Conservation (phyloP, 2,113 vertebrate genomes). For the Carassius auratus region DNA sequence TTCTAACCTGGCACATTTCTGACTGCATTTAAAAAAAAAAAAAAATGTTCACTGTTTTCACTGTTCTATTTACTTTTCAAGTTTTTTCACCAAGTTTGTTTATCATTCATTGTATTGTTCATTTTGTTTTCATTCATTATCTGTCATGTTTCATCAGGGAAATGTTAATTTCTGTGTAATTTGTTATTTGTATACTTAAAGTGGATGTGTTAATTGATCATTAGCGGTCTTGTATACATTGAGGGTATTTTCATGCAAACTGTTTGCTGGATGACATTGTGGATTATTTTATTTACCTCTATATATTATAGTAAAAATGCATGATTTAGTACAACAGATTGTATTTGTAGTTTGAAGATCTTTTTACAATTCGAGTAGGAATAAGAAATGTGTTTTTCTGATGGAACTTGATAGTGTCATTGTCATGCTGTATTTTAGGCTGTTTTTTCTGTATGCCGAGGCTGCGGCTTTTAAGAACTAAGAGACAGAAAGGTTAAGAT, state of each 20-base stretch:
- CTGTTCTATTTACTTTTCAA: not conserved
- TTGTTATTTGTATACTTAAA: constrained; percentile 30
- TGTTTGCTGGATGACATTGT: not conserved
- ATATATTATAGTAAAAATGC: constrained; percentile 27
- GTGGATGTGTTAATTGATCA: constrained; percentile 35
- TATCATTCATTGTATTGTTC: not conserved
- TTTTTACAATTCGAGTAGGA: not conserved
- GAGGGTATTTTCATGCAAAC: not conserved
- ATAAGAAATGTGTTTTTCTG: not conserved
- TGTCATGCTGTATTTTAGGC: constrained; percentile 20
- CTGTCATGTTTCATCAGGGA: not conserved
- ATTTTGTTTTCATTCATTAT: constrained; percentile 2
- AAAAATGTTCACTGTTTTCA: not conserved
- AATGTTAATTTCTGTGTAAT: constrained; percentile 18
- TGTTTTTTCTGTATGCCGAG: constrained; percentile 9
- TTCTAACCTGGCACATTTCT: not conserved
- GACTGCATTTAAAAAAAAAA: not conserved
- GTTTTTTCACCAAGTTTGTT: not conserved
- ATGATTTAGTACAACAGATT: constrained; percentile 11
- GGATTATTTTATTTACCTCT: constrained; percentile 8
- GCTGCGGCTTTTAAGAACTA: constrained; percentile 4
- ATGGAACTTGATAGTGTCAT: constrained; percentile 23
- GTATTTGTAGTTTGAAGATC: not conserved
- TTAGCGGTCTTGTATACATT: constrained; percentile 22
- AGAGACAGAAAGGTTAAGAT: not conserved